Conservation (phyloP, 2,888 invertebrate species). For the Xestia xanthographa region DNA sequence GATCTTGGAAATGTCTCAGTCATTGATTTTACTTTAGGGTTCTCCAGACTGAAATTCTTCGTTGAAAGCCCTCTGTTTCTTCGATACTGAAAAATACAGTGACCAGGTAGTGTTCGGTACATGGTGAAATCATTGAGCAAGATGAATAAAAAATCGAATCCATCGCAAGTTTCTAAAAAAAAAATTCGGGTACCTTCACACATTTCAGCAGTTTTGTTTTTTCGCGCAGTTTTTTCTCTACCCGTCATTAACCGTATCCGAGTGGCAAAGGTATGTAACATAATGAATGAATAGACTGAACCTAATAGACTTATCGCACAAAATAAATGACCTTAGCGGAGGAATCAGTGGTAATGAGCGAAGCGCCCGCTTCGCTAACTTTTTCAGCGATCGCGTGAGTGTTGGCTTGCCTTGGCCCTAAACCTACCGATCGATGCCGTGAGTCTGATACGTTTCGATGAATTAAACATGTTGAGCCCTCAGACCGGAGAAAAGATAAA, state of each 20-base stretch:
- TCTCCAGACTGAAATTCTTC: slow-evolving; percentile 7
- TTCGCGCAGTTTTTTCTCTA: background rate
- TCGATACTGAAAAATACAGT: background rate
- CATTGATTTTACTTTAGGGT: slow-evolving; percentile 22
- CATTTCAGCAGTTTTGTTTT: background rate
- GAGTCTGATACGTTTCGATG: slow-evolving; percentile 61
- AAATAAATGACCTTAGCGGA: slow-evolving; percentile 58
- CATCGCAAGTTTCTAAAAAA: background rate
- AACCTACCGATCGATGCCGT: slow-evolving; percentile 62
- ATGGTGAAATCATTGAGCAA: background rate
- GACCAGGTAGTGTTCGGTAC: background rate
- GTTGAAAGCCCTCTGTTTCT: background rate
- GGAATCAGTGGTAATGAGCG: slow-evolving; percentile 52
- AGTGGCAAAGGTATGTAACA: background rate
- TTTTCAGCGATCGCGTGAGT: slow-evolving; percentile 72
- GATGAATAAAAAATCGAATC: background rate
- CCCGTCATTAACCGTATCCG: background rate
- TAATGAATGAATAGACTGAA: slow-evolving; percentile 9
- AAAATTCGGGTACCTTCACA: background rate
- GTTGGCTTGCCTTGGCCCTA: slow-evolving; percentile 74
- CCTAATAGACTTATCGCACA: slow-evolving; percentile 39
- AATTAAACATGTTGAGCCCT: slow-evolving; percentile 58
- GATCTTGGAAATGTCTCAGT: slow-evolving; percentile 29
- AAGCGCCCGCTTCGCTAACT: slow-evolving; percentile 44
- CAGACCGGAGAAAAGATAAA: slow-evolving; percentile 43